phyloP scores from a whole-genome alignment of 1,140 invertebrate species.

The Caerostris extrusa region DNA sequence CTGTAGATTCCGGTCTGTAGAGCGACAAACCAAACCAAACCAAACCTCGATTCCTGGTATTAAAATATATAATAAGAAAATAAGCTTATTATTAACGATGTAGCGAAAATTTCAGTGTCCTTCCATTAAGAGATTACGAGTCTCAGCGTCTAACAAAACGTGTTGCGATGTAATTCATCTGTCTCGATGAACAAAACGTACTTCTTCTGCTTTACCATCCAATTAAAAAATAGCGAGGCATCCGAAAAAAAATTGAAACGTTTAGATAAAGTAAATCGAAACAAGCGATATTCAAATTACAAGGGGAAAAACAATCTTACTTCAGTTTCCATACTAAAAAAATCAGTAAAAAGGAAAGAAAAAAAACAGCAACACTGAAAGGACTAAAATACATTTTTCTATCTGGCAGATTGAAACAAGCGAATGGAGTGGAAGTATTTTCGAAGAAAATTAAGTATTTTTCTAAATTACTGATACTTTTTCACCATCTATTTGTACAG shows the following conservation, averaged over 20 bases:
- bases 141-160: too few species aligned
- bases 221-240: neutral
- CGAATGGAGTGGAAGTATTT: neutral
- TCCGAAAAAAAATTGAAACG: neutral
- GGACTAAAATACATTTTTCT: neutral
- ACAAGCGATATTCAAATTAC: slow-evolving; percentile 20
- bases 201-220: too few species aligned
- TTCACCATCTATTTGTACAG: neutral
- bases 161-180: too few species aligned
- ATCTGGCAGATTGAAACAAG: neutral
- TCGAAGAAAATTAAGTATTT: slow-evolving; percentile 13
- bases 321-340: neutral
- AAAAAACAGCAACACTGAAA: neutral
- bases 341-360: too few species aligned
- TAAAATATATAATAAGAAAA: too few species aligned
- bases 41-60: too few species aligned
- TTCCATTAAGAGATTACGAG: too few species aligned
- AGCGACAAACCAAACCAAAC: too few species aligned
- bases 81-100: too few species aligned
- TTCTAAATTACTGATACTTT: neutral
- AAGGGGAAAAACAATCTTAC: neutral
- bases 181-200: too few species aligned
- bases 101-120: too few species aligned
- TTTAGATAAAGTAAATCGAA: slow-evolving; percentile 17
- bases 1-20: too few species aligned